A percentile compares a stretch with the other conserved stretches of the same genome.
Conservation (phyloP, 2,113 vertebrate species). For the Alouatta palliata region DNA sequence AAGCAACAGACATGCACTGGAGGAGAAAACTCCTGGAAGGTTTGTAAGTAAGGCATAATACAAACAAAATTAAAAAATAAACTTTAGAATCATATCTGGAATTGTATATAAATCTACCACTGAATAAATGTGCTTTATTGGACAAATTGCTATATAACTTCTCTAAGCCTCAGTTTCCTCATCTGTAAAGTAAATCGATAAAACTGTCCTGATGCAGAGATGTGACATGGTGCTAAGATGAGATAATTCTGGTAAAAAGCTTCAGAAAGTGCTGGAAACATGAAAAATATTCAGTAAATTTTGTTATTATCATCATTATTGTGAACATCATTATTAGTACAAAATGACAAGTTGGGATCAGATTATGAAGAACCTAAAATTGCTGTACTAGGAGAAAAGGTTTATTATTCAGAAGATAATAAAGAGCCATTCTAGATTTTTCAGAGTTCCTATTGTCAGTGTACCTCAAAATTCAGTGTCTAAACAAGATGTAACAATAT, state of each 20-base stretch:
- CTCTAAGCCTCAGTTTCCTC: neutral
- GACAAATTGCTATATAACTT: neutral
- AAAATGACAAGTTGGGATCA: neutral
- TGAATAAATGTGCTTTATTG: neutral
- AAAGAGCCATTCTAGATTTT: neutral
- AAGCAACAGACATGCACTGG: accelerated
- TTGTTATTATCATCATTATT: neutral
- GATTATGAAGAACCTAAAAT: neutral
- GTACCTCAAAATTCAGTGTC: neutral
- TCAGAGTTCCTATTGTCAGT: neutral
- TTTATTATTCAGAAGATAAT: neutral
- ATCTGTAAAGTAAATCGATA: neutral
- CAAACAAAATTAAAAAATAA: neutral
- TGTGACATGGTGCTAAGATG: neutral
- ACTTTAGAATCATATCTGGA: neutral
- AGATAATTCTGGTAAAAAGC: neutral
- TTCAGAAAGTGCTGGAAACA: neutral
- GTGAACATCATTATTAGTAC: neutral
- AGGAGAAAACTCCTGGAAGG: neutral
- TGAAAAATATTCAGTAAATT: neutral
- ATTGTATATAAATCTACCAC: neutral
- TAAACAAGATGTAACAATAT: neutral
- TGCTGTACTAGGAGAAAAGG: neutral
- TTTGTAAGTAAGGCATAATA: neutral
- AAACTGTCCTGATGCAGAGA: neutral